Evolutionary conservation across 2,113 vertebrate genomes (phyloP).

Genomic region (Cygnus buccinator): DNA sequence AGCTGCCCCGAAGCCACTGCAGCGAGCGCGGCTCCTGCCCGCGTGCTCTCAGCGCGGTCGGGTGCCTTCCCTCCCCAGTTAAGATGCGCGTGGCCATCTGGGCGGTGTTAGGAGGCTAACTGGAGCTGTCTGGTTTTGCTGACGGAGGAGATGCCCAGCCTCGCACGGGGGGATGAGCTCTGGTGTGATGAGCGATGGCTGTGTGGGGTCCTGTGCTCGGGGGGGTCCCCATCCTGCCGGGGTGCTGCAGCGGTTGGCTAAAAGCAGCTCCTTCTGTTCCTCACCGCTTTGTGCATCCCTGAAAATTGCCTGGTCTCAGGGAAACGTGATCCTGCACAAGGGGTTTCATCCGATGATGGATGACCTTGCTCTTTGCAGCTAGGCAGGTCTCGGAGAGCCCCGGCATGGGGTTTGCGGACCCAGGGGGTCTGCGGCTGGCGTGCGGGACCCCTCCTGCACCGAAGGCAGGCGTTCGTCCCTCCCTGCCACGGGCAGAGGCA

Average conservation of each 20-base stretch:
- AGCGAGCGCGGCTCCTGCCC: too few species aligned
- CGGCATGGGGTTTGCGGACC: background rate
- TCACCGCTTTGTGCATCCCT: accelerated
- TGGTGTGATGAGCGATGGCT: background rate
- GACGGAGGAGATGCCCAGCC: background rate
- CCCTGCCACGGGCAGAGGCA: background rate
- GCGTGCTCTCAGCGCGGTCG: accelerated
- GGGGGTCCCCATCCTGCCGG: background rate
- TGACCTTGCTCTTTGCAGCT: background rate
- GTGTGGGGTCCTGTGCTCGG: accelerated
- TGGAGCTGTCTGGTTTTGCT: constrained; percentile 36
- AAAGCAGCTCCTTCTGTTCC: background rate
- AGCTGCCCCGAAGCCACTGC: background rate
- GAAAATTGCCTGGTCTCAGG: background rate
- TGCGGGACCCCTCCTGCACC: background rate
- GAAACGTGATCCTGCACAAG: accelerated
- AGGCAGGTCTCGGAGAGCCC: background rate
- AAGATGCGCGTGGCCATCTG: background rate
- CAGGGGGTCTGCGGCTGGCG: background rate
- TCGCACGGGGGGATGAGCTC: background rate
- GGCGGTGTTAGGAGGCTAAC: background rate
- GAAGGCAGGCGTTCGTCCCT: background rate
- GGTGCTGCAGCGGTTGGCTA: background rate
- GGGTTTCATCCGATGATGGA: accelerated
- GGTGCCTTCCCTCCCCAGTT: background rate